A percentile compares a stretch with the other conserved stretches of the same genome.
Evolutionary conservation across 1,140 invertebrate genomes (phyloP).

Genomic region (Epicauta chinensis): DNA sequence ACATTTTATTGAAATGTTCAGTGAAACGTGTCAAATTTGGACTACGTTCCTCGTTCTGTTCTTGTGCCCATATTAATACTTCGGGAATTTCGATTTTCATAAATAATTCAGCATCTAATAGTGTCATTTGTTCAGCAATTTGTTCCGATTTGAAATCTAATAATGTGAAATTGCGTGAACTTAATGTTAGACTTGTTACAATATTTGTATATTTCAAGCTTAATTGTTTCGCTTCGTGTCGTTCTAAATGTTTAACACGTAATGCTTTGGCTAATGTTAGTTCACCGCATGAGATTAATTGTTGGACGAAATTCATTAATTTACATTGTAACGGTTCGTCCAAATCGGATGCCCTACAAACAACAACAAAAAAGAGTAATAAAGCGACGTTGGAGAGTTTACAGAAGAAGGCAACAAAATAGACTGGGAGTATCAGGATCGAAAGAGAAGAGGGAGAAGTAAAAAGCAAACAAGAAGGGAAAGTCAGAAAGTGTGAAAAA

Average conservation of each 20-base stretch:
- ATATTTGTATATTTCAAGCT: conserved; percentile 22
- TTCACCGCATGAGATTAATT: conserved; percentile 78
- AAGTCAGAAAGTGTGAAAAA: no score
- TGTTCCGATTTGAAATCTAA: conserved; percentile 90
- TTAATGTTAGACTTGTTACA: conserved; percentile 28
- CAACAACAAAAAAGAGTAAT: no score
- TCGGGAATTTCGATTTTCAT: conserved; percentile 96
- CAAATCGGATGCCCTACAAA: conserved; percentile 73
- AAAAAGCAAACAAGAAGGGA: no score
- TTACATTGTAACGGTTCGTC: conserved; percentile 66
- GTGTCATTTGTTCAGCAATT: conserved; percentile 96
- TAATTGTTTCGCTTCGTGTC: conserved; percentile 59
- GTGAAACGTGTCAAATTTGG: conserved; percentile 96
- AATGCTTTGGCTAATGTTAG: conserved; percentile 83
- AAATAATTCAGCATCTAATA: conserved; percentile 92
- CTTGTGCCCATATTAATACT: conserved; percentile 92
- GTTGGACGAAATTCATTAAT: conserved; percentile 87
- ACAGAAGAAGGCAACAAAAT: no score
- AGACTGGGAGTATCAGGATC: no score
- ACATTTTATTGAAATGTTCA: conserved; percentile 99
- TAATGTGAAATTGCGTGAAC: conserved; percentile 59
- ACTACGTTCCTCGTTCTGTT: conserved; percentile 94
- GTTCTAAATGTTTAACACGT: conserved; percentile 85
- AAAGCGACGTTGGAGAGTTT: no score
- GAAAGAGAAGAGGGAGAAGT: no score